Evolutionary conservation across 2,888 invertebrate genomes (phyloP).

Genomic region (Axea sp.): DNA sequence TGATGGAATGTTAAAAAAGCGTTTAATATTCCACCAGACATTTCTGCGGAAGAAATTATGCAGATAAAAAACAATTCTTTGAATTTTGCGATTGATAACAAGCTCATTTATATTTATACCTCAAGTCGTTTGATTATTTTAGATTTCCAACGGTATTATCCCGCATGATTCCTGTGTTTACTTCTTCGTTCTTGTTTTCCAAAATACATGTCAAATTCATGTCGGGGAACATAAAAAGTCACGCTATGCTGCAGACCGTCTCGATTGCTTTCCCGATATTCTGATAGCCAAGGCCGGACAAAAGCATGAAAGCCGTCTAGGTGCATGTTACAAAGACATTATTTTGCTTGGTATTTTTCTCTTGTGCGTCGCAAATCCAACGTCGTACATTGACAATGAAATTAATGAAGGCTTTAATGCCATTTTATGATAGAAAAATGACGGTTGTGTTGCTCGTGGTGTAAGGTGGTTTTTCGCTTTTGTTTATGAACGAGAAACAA

Average conservation of each 20-base stretch:
- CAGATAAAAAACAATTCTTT: background rate
- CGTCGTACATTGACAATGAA: conserved; percentile 49
- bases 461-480: no score
- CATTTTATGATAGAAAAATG: conserved; percentile 58
- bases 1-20: background rate
- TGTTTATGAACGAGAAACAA: conserved; percentile 6
- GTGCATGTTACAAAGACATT: conserved; percentile 63
- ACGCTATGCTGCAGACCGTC: conserved; percentile 61
- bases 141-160: conserved; percentile 32
- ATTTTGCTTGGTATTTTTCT: conserved; percentile 43
- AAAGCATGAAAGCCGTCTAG: conserved; percentile 53
- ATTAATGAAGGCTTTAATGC: conserved; percentile 52
- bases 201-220: conserved; percentile 55
- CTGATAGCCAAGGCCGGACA: conserved; percentile 53
- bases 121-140: conserved; percentile 31
- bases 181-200: conserved; percentile 44
- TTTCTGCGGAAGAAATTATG: no score
- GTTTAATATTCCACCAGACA: no score
- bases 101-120: conserved; percentile 42
- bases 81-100: conserved; percentile 27
- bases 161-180: conserved; percentile 34
- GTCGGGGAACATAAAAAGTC: conserved; percentile 58
- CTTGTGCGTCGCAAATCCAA: conserved; percentile 24
- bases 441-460: conserved; percentile 21
- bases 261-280: conserved; percentile 63